Evolutionary conservation across 2,797 vertebrate genomes (phyloP).

Genomic region (Sebastes hubbsi): DNA sequence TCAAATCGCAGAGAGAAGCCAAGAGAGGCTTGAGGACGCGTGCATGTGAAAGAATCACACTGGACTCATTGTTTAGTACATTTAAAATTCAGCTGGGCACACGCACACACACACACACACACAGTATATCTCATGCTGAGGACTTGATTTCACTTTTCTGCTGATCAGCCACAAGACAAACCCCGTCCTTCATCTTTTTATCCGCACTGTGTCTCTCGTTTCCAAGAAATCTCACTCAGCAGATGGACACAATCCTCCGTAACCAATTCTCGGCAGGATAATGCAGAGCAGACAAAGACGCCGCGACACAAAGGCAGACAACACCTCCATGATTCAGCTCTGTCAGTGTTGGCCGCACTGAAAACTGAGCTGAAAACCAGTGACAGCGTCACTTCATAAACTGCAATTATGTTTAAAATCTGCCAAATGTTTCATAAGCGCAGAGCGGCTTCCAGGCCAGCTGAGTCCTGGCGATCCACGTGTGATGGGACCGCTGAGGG

Average conservation of each 20-base stretch:
- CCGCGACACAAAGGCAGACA: slow-evolving; percentile 39
- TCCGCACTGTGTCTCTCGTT: slow-evolving; percentile 34
- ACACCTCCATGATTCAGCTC: slow-evolving; percentile 47
- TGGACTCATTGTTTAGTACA: slow-evolving; percentile 47
- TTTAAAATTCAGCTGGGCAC: slow-evolving; percentile 41
- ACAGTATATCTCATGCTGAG: slow-evolving; percentile 18
- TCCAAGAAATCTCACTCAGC: slow-evolving; percentile 68
- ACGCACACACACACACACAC: background rate
- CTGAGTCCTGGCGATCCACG: slow-evolving; percentile 32
- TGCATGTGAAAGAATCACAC: slow-evolving; percentile 44
- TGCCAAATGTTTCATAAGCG: slow-evolving; percentile 52
- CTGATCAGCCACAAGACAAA: slow-evolving; percentile 59
- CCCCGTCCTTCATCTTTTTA: slow-evolving; percentile 45
- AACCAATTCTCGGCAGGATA: slow-evolving; percentile 66
- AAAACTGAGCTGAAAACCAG: slow-evolving; percentile 31
- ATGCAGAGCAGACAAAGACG: slow-evolving; percentile 62
- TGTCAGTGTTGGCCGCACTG: slow-evolving; percentile 7
- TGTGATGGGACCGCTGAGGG: slow-evolving; percentile 23
- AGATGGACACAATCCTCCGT: slow-evolving; percentile 72
- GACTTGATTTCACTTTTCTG: slow-evolving; percentile 65
- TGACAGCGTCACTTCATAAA: slow-evolving; percentile 36
- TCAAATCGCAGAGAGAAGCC: slow-evolving; percentile 48
- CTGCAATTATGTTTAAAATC: slow-evolving; percentile 35
- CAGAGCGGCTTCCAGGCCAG: slow-evolving; percentile 43
- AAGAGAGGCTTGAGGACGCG: slow-evolving; percentile 44